phyloP scores from a whole-genome alignment of 1,140 invertebrate species.

The Apolygus lucorum region DNA sequence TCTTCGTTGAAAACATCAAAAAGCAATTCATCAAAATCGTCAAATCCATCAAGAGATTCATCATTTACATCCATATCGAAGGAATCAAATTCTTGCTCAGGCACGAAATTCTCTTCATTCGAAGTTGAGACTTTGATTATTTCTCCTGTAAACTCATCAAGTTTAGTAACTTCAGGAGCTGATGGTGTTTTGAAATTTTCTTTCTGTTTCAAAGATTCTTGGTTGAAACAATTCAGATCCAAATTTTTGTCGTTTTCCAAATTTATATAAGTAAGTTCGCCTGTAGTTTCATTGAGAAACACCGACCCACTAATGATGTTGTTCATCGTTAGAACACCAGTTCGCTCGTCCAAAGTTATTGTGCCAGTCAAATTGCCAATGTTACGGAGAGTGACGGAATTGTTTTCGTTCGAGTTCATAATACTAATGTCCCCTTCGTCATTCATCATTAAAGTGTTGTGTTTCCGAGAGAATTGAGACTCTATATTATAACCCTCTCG shows the following conservation, averaged over 20 bases:
- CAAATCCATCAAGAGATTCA: constrained; percentile 27
- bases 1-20: constrained; percentile 20
- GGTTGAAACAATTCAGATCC: not conserved
- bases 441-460: not conserved
- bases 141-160: constrained; percentile 24
- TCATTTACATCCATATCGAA: constrained; percentile 28
- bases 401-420: constrained; percentile 18
- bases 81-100: constrained; percentile 21
- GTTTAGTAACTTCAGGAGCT: constrained; percentile 9
- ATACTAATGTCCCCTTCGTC: constrained; percentile 19
- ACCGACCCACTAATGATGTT: constrained; percentile 28
- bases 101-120: not conserved
- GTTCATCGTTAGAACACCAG: constrained; percentile 24
- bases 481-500: not conserved
- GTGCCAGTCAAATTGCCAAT: constrained; percentile 24
- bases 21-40: constrained; percentile 24
- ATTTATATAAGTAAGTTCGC: constrained; percentile 26
- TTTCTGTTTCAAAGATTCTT: not conserved
- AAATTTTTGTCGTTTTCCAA: constrained; percentile 11
- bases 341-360: constrained; percentile 26
- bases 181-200: not conserved
- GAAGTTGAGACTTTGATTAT: constrained; percentile 16
- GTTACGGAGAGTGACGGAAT: constrained; percentile 23
- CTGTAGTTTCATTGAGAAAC: constrained; percentile 26
- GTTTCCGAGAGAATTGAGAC: not conserved